These are phyloP conservation scores for Sebastes jordani DNA, from an alignment of 2,797 vertebrate genomes.

Conservation along the genomic window DNA sequence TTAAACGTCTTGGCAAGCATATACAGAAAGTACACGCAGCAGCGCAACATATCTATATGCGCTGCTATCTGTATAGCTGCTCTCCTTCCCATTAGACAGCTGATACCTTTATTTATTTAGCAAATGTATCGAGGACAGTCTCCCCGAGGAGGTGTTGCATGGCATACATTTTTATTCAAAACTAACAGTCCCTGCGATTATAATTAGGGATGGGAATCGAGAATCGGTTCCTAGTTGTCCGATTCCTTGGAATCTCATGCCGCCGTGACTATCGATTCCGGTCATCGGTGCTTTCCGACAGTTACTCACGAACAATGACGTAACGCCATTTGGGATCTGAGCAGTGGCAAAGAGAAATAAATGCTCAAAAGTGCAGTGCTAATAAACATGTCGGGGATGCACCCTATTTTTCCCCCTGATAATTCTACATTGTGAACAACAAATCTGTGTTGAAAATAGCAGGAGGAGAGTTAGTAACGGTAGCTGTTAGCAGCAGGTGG, in stretches of 20 bases:
- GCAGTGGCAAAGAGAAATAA: too few species aligned
- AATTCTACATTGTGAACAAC: neutral
- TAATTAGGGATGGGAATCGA: neutral
- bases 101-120: neutral
- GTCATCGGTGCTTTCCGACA: too few species aligned
- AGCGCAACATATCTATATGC: neutral
- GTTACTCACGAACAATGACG: too few species aligned
- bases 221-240: neutral
- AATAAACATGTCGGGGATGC: too few species aligned
- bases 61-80: neutral
- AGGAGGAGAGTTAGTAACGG: neutral
- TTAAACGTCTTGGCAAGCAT: conserved; percentile 16
- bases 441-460: neutral
- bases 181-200: neutral
- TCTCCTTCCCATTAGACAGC: neutral
- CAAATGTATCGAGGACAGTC: neutral
- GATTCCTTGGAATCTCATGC: too few species aligned
- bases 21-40: neutral
- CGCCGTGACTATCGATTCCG: too few species aligned
- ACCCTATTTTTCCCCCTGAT: too few species aligned
- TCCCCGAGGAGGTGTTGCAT: neutral
- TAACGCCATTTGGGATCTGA: too few species aligned
- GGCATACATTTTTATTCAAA: neutral
- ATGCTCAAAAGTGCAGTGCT: neutral
- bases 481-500: neutral